Evolutionary conservation across 2,113 vertebrate genomes (phyloP), one percentile per base, ranked within the genome.

Genomic region (Colaptes auratus): DNA sequence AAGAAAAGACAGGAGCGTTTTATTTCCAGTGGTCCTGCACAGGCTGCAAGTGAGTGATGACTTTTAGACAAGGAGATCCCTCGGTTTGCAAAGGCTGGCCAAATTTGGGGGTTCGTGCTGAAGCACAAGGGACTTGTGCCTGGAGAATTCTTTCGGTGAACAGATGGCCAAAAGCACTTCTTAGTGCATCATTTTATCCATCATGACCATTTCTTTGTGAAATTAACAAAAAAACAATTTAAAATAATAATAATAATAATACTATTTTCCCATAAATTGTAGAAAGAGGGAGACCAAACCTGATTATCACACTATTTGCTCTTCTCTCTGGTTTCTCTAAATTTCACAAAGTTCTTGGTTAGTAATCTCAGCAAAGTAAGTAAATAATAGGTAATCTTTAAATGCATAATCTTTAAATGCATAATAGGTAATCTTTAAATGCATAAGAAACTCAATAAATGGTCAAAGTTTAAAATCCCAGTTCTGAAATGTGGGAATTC

Each of bases 41-140:
- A 21, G 55, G 9, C 35, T 86, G 13, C 44, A 39, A 80, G 27
- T 0, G 0, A 50, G 8, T 7, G 53, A 10, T 4, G 18, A 23
- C 6, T 56, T 77, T 69, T 50, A 33, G 19, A 15, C 4, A 48
- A 64, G 25, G 28, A 81, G 12, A 48, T 46, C 8, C 30, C 20
- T 15, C 0, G 12, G 2, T 44, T 58, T 33, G 9, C 44, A 74
- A 65, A 70, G 24, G 39, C 11, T 30, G 39, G 33, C 1, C 0
- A 4, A 42, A 28, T 50, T 60, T 14, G 12, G 9, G 28, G 9
- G 10, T 4, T 64, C 27, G 16, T 19, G 3, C 7, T 67, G 24
- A 86, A 81, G 10, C 28, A 23, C 10, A 11, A 25, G 7, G 10
- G 2, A n/a, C 9, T 77, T 60, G 50, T 48, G 5, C 42, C 13